Base-by-base conservation (phyloP, 1,140 invertebrate species). In the Diploscapter pachys region DNA sequence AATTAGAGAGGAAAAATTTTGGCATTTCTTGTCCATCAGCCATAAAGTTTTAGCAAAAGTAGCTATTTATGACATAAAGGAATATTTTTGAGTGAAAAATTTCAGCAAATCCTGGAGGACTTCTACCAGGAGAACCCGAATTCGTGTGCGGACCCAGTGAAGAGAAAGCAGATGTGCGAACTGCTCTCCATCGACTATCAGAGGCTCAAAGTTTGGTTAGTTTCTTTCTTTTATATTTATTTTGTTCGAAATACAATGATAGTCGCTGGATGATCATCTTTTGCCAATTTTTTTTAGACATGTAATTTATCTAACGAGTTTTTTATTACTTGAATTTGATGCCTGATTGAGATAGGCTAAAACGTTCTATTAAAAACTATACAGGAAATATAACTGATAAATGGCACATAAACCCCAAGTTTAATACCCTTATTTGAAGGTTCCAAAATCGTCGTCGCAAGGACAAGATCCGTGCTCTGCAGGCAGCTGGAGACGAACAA, bases 111-210 rank as follows among this genome's bases (percentile, higher is more conserved):
- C 11, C 51, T 68, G 66, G 66, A 68, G 51, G 11, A 52, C 66
- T 68, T 68, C 66, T 68, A 68, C 66, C n/a, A 8, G 8, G 5
- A 52, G 11, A 55, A 68, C 50, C 66, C 66, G 6, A 68, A 68
- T 53, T 52, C 66, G 52, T 68, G 66, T 68, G 66, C 66, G 0
- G 66, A 68, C 48, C 66, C 66, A 5, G 52, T 68, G 9, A 68
- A 68, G 57, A 68, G 57, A 55, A 8, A 68, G 66, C 66, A 68
- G 66, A 68, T 68, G 66, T 55, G 53, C 52, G 66, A 68, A 52
- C 6, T 68, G 13, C 66, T 68, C 56, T 52, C 52, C 48, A 55
- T 68, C 66, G 66, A 68, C 66, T 52, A 52, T 48, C 6, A 55
- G 52, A 54, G 66, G 52, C 6, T 68, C 52, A 68, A 68, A 31